Evolutionary conservation across 2,797 vertebrate genomes (phyloP).

Genomic region (Petrocephalus sullivani): DNA sequence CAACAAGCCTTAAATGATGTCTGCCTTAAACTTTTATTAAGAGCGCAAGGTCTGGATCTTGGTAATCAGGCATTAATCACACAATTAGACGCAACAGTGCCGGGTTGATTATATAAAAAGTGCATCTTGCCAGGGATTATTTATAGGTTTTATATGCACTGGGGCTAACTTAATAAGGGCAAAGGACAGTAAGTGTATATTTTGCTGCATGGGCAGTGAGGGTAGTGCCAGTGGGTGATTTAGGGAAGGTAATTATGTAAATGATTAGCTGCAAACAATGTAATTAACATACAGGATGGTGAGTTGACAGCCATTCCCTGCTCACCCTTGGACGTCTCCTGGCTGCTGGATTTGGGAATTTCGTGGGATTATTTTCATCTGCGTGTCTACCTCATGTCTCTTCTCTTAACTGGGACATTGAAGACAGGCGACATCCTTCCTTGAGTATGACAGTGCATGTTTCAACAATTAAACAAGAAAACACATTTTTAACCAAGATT

Average conservation of each 20-base stretch:
- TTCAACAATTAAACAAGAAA: neutral
- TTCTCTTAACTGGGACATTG: neutral
- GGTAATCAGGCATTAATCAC: neutral
- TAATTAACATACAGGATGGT: neutral
- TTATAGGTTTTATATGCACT: neutral
- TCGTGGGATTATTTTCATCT: neutral
- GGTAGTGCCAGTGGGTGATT: neutral
- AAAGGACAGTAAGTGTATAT: neutral
- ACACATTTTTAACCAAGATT: neutral
- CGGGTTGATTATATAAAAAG: neutral
- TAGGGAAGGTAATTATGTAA: slow-evolving; percentile 3
- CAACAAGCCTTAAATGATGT: neutral
- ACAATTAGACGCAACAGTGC: neutral
- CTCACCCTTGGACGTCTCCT: neutral
- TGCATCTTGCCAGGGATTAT: neutral
- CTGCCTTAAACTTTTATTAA: neutral
- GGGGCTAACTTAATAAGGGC: neutral
- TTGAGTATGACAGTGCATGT: neutral
- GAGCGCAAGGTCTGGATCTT: neutral
- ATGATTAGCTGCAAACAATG: neutral
- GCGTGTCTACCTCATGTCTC: neutral
- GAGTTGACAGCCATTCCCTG: neutral
- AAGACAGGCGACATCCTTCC: neutral
- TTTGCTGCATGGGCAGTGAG: neutral
- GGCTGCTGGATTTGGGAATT: neutral